These are phyloP conservation scores for Azemiops feae DNA, from an alignment of 2,113 vertebrate genomes.

Conservation along the genomic window DNA sequence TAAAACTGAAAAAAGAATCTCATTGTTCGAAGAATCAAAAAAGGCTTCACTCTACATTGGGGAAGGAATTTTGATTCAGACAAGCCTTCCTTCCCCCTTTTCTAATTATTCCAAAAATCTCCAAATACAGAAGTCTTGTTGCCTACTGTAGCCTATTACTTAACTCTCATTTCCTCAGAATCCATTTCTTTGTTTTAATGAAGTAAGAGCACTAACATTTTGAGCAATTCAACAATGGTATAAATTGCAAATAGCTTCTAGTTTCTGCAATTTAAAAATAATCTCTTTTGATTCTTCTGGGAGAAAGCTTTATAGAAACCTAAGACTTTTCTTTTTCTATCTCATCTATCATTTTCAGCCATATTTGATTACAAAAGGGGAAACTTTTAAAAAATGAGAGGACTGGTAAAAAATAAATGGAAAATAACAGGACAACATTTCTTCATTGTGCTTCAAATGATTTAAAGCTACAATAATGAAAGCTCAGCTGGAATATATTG, in stretches of 20 bases:
- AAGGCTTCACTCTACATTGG: not conserved
- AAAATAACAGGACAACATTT: not conserved
- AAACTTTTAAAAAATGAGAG: not conserved
- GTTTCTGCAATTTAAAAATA: not conserved
- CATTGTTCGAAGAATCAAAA: not conserved
- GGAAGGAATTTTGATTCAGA: not conserved
- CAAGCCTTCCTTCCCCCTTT: not conserved
- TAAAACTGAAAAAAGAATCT: not conserved
- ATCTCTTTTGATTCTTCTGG: not conserved
- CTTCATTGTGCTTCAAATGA: not conserved
- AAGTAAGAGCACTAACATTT: not conserved
- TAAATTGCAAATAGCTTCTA: not conserved
- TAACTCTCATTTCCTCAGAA: not conserved
- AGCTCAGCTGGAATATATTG: not conserved
- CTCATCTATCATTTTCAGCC: not conserved
- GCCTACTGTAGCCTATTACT: not conserved
- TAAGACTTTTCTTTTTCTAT: not conserved
- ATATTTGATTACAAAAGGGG: not conserved
- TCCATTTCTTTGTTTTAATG: not conserved
- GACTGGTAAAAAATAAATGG: not conserved
- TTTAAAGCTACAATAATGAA: not conserved
- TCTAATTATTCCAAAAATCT: not conserved
- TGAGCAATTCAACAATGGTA: not conserved
- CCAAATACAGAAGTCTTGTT: not conserved
- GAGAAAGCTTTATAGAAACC: not conserved